Evolutionary conservation across 2,888 invertebrate species (phyloP), one percentile per base, ranked within the genome.

Genomic region (Macrophya alboannulata): DNA sequence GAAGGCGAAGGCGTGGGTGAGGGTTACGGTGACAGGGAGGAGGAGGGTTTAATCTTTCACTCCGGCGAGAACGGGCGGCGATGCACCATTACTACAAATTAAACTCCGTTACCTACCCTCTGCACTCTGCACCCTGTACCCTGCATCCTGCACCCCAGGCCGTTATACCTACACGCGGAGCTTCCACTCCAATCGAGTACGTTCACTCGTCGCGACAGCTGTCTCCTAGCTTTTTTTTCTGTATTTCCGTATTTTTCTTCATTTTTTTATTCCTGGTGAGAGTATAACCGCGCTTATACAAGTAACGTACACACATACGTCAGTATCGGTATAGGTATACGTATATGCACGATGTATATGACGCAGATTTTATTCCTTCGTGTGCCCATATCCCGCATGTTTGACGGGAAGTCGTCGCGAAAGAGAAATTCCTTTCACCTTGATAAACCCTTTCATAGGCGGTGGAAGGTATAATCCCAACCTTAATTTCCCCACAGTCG

Each of bases 51-150:
- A 90, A 90, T 90, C 90, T 90, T 90, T 90, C 88, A 89, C 88
- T 89, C 89, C 89, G 88, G 90, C 90, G 89, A 90, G 89, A 83
- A 68, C 83, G 68, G 68, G 83, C 83, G 71, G 71, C 48, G 89
- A 90, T 90, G 89, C 90, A 88, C 90, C 90, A 90, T 90, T 90
- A 90, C 90, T 90, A 90, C 90, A 90, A 90, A 90, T 90, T 90
- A 90, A 90, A 90, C 90, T 89, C 90, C 84, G 85, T 85, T 84
- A 85, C 48, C 79, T 59, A 84, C 81, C 68, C 83, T 59, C 81
- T 68, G 74, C 62, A 72, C 76, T 48, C 83, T 83, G 68, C 48
- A 62, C 68, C 68, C 31, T 48, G 48, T 62, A 68, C 48, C 68
- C 79, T 40, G 79, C 31, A 48, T 43, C 37, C 48, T 37, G 45